Percentiles rank a stretch among this genome's conserved stretches.
Conservation (phyloP, 2,113 vertebrate species). For the Dipodomys spectabilis region DNA sequence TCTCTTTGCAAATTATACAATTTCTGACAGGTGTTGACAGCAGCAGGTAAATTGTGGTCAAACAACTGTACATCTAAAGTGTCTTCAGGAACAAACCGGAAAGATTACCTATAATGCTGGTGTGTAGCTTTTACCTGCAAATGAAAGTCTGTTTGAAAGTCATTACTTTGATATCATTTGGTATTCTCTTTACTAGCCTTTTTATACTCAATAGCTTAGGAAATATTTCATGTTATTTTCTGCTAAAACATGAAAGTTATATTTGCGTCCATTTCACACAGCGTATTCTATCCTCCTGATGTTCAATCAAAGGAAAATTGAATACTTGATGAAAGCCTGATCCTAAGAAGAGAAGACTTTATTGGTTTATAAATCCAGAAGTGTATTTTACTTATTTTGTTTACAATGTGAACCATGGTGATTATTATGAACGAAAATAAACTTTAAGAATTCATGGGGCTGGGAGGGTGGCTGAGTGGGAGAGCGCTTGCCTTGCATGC, state of each 20-base stretch:
- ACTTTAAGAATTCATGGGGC: too few species aligned
- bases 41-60: neutral
- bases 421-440: too few species aligned
- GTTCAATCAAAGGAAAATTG: neutral
- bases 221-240: neutral
- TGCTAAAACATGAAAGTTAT: neutral
- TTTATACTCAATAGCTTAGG: neutral
- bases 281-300: neutral
- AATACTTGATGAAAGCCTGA: neutral
- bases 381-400: too few species aligned
- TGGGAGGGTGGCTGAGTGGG: too few species aligned
- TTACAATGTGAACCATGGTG: too few species aligned
- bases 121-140: neutral
- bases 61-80: neutral
- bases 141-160: neutral
- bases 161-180: neutral
- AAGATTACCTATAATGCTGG: rapidly evolving
- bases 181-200: neutral
- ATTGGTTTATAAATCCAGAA: neutral
- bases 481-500: too few species aligned
- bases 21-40: neutral
- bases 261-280: neutral
- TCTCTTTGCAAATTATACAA: neutral
- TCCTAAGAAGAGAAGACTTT: neutral
- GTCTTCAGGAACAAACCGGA: neutral